A percentile compares a stretch with the other conserved stretches of the same genome.
These are phyloP conservation scores for Scortum barcoo DNA, from an alignment of 2,113 vertebrate species.

Conservation along the genomic window DNA sequence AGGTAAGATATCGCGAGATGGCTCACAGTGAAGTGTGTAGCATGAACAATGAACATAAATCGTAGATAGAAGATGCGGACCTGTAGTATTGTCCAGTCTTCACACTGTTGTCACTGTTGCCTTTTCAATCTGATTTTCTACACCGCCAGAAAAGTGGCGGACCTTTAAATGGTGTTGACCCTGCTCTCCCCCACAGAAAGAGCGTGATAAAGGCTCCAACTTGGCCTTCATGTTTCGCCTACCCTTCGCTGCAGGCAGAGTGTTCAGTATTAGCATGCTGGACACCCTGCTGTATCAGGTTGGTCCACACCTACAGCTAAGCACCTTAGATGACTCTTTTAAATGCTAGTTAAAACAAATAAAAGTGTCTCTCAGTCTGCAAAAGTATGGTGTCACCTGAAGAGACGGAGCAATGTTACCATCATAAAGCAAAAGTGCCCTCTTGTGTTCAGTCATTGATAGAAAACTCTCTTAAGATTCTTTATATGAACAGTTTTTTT, in stretches of 20 bases:
- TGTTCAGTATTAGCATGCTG: constrained; percentile 83
- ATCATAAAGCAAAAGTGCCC: constrained; percentile 55
- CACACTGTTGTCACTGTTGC: neutral
- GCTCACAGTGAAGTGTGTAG: neutral
- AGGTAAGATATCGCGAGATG: constrained; percentile 83
- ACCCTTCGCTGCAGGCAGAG: constrained; percentile 86
- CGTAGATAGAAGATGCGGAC: neutral
- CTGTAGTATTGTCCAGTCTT: neutral
- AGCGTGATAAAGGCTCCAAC: constrained; percentile 88
- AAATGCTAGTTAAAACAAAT: constrained; percentile 22
- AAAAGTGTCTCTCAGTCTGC: constrained; percentile 22
- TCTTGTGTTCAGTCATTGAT: constrained; percentile 64
- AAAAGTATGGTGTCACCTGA: constrained; percentile 19
- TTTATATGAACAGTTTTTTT: neutral
- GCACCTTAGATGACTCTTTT: constrained; percentile 10
- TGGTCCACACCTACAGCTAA: constrained; percentile 37
- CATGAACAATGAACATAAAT: neutral
- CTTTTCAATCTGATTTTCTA: neutral
- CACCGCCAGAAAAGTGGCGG: neutral
- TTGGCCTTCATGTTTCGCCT: constrained; percentile 96
- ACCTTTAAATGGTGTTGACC: constrained; percentile 2
- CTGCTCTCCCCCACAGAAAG: constrained; percentile 68
- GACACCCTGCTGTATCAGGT: constrained; percentile 83
- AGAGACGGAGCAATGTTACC: neutral
- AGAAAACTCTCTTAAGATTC: neutral